A percentile compares a stretch with the other conserved stretches of the same genome.
These are phyloP conservation scores for Hydrolagus affinis DNA, from an alignment of 2,113 vertebrate genomes.

Conservation along the genomic window DNA sequence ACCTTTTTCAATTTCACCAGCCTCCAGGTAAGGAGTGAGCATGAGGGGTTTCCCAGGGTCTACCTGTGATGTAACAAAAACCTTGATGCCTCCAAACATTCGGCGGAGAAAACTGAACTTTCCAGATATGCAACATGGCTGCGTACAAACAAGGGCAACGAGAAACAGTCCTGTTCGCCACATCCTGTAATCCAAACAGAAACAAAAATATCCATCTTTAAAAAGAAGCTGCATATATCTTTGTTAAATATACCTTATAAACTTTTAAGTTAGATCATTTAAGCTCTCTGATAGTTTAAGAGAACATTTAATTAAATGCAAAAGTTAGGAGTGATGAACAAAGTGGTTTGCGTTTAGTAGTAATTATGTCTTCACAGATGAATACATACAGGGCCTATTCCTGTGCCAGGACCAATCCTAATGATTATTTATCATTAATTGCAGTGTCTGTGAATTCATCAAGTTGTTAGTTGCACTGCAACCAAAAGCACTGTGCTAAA, in stretches of 20 bases:
- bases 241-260: background rate
- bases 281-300: background rate
- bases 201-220: background rate
- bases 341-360: background rate
- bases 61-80: constrained; percentile 40
- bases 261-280: background rate
- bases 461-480: background rate
- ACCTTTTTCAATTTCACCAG: constrained; percentile 60
- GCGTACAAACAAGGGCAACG: constrained; percentile 40
- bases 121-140: constrained; percentile 38
- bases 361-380: constrained; percentile 4
- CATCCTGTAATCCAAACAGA: constrained; percentile 20
- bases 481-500: background rate
- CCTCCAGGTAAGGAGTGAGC: constrained; percentile 67
- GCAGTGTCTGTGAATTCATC: background rate
- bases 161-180: constrained; percentile 38
- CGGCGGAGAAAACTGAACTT: constrained; percentile 56
- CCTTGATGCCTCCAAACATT: constrained; percentile 42
- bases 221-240: background rate
- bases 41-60: constrained; percentile 66
- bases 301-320: background rate
- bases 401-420: background rate
- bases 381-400: background rate
- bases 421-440: background rate
- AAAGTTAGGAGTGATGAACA: background rate